Conservation (phyloP, 2,888 invertebrate genomes). For the Perdita meconis region DNA sequence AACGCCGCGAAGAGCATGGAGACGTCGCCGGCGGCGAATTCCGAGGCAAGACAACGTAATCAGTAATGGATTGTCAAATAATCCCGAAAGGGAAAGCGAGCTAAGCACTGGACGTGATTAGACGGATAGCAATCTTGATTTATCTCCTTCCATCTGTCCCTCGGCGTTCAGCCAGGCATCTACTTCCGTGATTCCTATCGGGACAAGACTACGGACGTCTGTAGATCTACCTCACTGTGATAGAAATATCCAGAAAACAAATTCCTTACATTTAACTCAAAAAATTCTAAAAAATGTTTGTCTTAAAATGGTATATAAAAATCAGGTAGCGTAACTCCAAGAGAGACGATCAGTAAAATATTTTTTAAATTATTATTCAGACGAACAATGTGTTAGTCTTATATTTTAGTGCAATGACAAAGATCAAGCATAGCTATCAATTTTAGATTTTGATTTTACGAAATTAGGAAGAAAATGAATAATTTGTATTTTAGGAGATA, state of each 20-base stretch:
- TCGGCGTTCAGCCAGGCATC: conserved; percentile 35
- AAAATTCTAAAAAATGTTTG: no score
- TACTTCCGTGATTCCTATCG: conserved; percentile 46
- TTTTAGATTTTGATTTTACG: no score
- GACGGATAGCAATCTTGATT: conserved; percentile 76
- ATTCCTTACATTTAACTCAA: no score
- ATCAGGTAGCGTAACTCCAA: no score
- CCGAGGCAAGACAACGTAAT: conserved; percentile 14
- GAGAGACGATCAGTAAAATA: no score
- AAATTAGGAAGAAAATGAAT: no score
- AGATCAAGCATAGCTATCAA: no score
- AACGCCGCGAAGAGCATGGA: background rate
- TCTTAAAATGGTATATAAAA: no score
- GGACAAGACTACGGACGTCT: conserved; percentile 23
- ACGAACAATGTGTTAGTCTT: no score
- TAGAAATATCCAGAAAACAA: background rate
- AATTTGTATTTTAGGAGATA: no score
- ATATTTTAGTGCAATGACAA: no score
- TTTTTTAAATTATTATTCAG: no score
- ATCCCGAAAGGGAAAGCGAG: conserved; percentile 51
- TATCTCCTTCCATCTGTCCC: conserved; percentile 64
- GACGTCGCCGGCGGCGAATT: background rate
- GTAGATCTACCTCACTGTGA: background rate
- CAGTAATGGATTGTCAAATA: conserved; percentile 51
- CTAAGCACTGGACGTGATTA: conserved; percentile 72